Conservation (phyloP, 2,113 vertebrate genomes). For the Thamnophis sirtalis region DNA sequence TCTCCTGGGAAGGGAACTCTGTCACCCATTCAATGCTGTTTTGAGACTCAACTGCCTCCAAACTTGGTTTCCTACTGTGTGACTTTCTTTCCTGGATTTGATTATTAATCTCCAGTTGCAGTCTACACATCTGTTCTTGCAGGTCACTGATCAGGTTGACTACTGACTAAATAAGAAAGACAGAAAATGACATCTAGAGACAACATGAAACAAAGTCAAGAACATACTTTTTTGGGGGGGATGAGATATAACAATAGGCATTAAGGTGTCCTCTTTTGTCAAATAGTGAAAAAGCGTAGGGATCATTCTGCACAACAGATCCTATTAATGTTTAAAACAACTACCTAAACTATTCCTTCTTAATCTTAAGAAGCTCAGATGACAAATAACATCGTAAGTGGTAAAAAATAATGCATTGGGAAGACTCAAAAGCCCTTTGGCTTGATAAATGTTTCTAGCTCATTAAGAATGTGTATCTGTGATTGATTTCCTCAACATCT, state of each 20-base stretch:
- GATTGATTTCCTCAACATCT: background rate
- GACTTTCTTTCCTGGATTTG: constrained; percentile 90
- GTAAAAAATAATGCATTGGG: background rate
- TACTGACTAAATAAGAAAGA: constrained; percentile 81
- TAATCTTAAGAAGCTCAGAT: background rate
- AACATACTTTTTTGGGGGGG: background rate
- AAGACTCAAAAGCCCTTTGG: background rate
- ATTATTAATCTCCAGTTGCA: constrained; percentile 92
- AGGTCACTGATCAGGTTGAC: constrained; percentile 98
- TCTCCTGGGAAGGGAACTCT: constrained; percentile 70
- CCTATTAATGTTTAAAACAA: background rate
- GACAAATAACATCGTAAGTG: background rate
- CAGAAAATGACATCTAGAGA: constrained; percentile 33
- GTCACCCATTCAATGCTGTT: constrained; percentile 57
- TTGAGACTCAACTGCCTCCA: constrained; percentile 47
- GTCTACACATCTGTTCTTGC: constrained; percentile 96
- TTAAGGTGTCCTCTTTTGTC: background rate
- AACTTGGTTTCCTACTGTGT: constrained; percentile 71
- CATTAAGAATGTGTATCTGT: background rate
- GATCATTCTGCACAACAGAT: background rate
- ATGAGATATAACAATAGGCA: background rate
- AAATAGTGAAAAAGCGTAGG: background rate
- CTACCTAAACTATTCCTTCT: background rate
- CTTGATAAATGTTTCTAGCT: background rate
- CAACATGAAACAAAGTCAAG: constrained; percentile 12